Base-by-base conservation (phyloP, 2,113 vertebrate genomes). In the Anser brachyrhynchus region DNA sequence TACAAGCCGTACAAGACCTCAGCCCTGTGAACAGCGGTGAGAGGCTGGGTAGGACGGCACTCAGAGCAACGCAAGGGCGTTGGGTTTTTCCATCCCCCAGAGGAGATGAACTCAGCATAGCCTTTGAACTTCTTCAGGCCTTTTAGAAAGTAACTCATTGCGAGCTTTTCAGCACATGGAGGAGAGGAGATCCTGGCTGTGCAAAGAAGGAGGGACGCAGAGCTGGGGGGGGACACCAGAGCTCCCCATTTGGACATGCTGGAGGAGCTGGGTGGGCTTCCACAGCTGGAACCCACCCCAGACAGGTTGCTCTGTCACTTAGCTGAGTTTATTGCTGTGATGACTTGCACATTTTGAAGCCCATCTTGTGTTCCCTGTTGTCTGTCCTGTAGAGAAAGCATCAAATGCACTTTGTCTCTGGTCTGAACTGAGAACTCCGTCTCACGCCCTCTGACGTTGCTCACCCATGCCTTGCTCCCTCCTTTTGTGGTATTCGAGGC, bases 51-150 rank as follows among this genome's bases (percentile, higher is more conserved):
- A 62, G 59, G 59, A 64, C 1, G 0, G 54, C 21, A 11, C 72
- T 64, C 35, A 78, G 4, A 29, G 65, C 46, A 62, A 3, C 2
- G 21, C 55, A 78, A 58, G 72, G 58, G 49, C 18, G 3, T 58
- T 64, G 49, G 41, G 33, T 46, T 83, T 92, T 87, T 83, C 72
- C 55, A 19, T 78, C 55, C 55, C 65, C 33, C 52, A 57, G 11
- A 80, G 64, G 69, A 71, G 69, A 57, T 58, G 58, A 73, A 84
- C 74, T 81, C 91, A 81, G 69, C 65, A 26, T 29, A 72, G 29
- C 10, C 55, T 85, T 77, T 93, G 54, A 67, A 84, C 74, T 62
- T 72, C 41, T 82, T 73, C 59, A 59, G 49, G 41, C 33, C 43
- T 83, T 90, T 59, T 41, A 65, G 72, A 90, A 73, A 85, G 43